Evolutionary conservation across 2,113 vertebrate genomes (phyloP).

Genomic region (Barnardius zonarius): DNA sequence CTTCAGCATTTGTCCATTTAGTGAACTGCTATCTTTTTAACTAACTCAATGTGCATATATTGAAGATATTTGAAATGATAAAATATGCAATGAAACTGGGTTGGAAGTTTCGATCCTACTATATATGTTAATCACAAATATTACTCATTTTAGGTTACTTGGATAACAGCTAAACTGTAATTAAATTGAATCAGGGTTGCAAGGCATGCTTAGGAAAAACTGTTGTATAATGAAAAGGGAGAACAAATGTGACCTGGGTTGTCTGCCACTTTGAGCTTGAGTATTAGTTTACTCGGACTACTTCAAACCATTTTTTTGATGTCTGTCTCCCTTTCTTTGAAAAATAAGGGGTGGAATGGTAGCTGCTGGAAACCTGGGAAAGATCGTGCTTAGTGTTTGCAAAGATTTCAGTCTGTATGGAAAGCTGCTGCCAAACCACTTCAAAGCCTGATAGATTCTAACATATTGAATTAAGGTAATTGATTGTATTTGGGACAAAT

Average conservation of each 20-base stretch:
- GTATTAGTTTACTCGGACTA: background rate
- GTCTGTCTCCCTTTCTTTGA: background rate
- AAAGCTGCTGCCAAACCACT: background rate
- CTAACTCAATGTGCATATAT: background rate
- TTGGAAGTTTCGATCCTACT: background rate
- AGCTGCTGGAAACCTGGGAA: background rate
- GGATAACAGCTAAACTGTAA: background rate
- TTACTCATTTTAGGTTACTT: background rate
- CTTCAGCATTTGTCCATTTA: background rate
- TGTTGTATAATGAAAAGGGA: background rate
- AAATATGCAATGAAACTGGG: background rate
- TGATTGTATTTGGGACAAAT: background rate
- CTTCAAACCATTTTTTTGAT: constrained; percentile 10
- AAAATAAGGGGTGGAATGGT: background rate
- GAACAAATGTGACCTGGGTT: background rate
- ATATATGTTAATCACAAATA: background rate
- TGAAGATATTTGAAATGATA: background rate
- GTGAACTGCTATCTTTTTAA: background rate
- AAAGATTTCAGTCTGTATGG: background rate
- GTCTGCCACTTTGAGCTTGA: background rate
- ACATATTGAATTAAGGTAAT: background rate
- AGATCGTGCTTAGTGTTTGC: background rate
- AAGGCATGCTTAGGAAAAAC: background rate
- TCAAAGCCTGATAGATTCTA: background rate
- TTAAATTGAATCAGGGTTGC: background rate